Base-by-base conservation (phyloP, 2,113 vertebrate genomes). In the Synchiropus splendidus region DNA sequence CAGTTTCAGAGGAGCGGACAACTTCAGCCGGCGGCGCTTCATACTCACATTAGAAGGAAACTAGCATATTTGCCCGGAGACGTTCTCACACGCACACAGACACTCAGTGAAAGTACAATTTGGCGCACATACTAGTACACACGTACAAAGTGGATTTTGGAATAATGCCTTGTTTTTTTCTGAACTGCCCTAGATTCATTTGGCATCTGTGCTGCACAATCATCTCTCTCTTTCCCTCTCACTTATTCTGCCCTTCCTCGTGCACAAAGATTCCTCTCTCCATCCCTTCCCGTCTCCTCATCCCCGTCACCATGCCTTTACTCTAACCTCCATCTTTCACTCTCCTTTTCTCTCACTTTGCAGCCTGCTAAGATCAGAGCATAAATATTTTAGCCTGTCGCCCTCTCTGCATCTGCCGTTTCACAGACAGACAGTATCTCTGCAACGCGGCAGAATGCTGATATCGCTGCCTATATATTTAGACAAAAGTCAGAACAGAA, bases 371-470 rank as follows among this genome's bases (percentile, higher is more conserved):
- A 74, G 64, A 71, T 80, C 39, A 57, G 41, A 27, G 47, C 50
- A 80, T 77, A 67, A 79, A 79, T 82, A 79, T 79, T 75, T 80
- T 48, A 82, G 46, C 59, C n/a, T n/a, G n/a, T n/a, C n/a, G n/a
- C n/a, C n/a, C n/a, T n/a, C n/a, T 53, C 38, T 55, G 60, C 69
- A 70, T 63, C 64, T 72, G 57, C 58, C 52, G 37, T 58, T 64
- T 57, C 39, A 38, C 53, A 65, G 17, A 49, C 45, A 62, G 57
- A 60, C 51, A 46, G 47, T 53, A 27, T 70, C 59, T 18, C 16
- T 21, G n/a, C n/a, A n/a, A n/a, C n/a, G n/a, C n/a, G n/a, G n/a
- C n/a, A n/a, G n/a, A n/a, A n/a, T n/a, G n/a, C n/a, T n/a, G n/a
- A n/a, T n/a, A n/a, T n/a, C n/a, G n/a, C n/a, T n/a, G n/a, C n/a